Evolutionary conservation across 2,797 vertebrate genomes (phyloP).

Genomic region (Halcyon chelicuti): DNA sequence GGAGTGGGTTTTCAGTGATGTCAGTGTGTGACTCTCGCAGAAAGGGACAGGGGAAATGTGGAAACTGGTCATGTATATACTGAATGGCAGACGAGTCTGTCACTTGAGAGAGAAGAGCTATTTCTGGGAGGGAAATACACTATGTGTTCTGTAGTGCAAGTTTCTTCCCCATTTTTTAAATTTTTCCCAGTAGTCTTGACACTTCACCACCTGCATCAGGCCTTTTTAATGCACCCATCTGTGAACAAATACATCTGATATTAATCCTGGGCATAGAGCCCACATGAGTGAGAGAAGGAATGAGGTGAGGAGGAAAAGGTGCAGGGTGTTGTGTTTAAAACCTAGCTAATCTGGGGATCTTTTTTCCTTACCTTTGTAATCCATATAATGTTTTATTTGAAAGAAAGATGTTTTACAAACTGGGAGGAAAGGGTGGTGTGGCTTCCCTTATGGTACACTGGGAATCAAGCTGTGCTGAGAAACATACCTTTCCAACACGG

Average conservation of each 20-base stretch:
- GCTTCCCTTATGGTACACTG: not conserved
- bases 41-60: not conserved
- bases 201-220: not conserved
- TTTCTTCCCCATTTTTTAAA: not conserved
- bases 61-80: not conserved
- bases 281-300: not conserved
- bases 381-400: not conserved
- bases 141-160: not conserved
- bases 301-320: not conserved
- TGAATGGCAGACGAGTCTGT: not conserved
- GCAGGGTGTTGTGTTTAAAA: not conserved
- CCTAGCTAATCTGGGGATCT: not conserved
- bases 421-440: not conserved
- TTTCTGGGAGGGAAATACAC: not conserved
- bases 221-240: not conserved
- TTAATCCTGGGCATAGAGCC: not conserved
- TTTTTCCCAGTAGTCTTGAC: not conserved
- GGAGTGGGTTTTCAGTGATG: accelerated
- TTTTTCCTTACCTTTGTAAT: not conserved
- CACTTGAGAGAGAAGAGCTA: not conserved
- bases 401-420: not conserved
- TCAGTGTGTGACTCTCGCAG: not conserved
- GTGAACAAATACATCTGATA: not conserved
- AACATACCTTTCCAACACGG: not conserved
- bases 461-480: not conserved